Evolutionary conservation across 2,888 invertebrate species (phyloP).

Genomic region (Metellina segmentata): DNA sequence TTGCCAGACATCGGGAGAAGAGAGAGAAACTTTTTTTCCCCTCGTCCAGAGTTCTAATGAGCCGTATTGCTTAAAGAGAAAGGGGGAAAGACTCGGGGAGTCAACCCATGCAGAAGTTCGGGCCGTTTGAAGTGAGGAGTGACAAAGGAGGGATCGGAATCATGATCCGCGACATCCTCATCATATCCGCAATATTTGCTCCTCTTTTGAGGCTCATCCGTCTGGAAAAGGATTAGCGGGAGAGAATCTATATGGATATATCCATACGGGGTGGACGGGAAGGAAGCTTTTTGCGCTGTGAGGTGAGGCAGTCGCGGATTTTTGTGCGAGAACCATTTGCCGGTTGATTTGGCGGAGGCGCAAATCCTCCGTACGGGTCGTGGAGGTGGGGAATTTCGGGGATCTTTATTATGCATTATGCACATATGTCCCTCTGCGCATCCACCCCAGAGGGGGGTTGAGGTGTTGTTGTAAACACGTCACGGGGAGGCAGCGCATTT

Average conservation of each 20-base stretch:
- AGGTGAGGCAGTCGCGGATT: slow-evolving; percentile 59
- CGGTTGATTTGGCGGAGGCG: slow-evolving; percentile 63
- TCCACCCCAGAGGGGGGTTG: neutral
- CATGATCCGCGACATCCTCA: slow-evolving; percentile 74
- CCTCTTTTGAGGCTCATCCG: slow-evolving; percentile 55
- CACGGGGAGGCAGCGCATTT: neutral
- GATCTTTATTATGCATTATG: neutral
- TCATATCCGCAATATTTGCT: slow-evolving; percentile 77
- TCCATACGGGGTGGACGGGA: slow-evolving; percentile 5
- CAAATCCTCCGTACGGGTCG: slow-evolving; percentile 13
- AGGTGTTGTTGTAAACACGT: neutral
- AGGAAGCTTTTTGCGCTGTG: neutral
- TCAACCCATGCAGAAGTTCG: slow-evolving; percentile 35
- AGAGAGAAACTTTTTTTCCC: slow-evolving; percentile 12
- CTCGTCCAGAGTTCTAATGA: slow-evolving; percentile 61
- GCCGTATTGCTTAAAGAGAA: slow-evolving; percentile 58
- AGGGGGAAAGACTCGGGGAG: slow-evolving; percentile 16
- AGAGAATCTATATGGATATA: slow-evolving; percentile 43
- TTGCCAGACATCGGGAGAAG: too few relatives aligned
- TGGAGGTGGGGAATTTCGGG: too few relatives aligned
- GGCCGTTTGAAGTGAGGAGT: slow-evolving; percentile 59
- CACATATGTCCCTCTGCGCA: neutral
- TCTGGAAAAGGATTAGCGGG: slow-evolving; percentile 69
- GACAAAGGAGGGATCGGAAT: slow-evolving; percentile 61
- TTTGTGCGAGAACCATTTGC: slow-evolving; percentile 68